Conservation (phyloP, 2,797 vertebrate species). For the Strix occidentalis region DNA sequence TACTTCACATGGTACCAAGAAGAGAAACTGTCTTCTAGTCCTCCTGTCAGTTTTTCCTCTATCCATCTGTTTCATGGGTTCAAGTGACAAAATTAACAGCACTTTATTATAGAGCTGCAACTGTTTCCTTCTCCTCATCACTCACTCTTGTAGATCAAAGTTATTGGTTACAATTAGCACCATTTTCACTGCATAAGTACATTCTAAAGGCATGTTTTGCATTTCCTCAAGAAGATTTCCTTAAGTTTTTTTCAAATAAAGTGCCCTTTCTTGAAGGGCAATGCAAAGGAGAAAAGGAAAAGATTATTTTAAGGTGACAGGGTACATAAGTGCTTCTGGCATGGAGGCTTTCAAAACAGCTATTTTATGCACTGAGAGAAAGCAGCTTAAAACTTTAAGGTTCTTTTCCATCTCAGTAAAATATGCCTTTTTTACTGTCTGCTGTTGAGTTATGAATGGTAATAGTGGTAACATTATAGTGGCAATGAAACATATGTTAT, state of each 20-base stretch:
- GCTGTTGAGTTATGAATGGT: slow-evolving; percentile 7
- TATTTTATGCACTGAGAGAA: slow-evolving; percentile 26
- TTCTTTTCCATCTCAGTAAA: slow-evolving; percentile 2
- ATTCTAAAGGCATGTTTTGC: not conserved
- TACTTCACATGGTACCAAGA: not conserved
- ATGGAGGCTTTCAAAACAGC: not conserved
- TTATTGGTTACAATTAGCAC: not conserved
- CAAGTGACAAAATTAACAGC: not conserved
- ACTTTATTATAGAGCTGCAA: not conserved
- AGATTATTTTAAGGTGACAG: not conserved
- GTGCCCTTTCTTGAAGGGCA: not conserved
- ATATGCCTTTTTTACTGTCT: slow-evolving; percentile 5
- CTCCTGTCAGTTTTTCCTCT: not conserved
- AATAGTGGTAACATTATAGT: not conserved
- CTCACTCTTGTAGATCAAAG: not conserved
- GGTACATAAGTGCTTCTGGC: not conserved
- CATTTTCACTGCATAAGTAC: not conserved
- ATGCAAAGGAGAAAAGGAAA: not conserved
- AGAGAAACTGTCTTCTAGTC: not conserved
- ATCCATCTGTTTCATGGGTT: not conserved
- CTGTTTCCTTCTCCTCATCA: not conserved
- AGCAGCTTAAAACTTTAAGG: slow-evolving; percentile 30
- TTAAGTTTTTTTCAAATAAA: not conserved
- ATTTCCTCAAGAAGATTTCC: not conserved
- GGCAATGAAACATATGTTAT: not conserved